A percentile compares a stretch with the other conserved stretches of the same genome.
phyloP scores from a whole-genome alignment of 2,797 vertebrate genomes.

The Diplodus sargus region DNA sequence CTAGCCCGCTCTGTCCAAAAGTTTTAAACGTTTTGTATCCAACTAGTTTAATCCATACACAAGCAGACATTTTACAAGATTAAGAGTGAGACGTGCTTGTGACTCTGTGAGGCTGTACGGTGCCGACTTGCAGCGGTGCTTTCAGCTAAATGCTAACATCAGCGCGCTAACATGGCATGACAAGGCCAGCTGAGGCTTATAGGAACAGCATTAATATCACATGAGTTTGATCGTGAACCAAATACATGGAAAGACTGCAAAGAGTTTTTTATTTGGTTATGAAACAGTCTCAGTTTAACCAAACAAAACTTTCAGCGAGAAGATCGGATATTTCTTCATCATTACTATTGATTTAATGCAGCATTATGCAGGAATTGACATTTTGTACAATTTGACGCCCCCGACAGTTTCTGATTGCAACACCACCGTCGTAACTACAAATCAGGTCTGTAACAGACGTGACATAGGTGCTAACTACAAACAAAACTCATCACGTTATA shows the following conservation, averaged over 20 bases:
- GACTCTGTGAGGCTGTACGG: not conserved
- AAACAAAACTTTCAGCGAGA: no score
- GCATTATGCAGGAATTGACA: no score
- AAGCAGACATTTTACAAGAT: conserved; percentile 1
- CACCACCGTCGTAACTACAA: no score
- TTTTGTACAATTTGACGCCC: no score
- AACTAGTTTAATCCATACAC: not conserved
- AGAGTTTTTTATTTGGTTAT: no score
- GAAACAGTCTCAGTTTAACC: no score
- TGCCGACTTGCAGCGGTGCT: not conserved
- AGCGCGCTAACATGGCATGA: not conserved
- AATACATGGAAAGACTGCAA: not conserved
- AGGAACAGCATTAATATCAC: not conserved
- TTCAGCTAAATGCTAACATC: conserved; percentile 4
- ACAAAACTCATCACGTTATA: no score
- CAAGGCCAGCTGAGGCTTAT: not conserved
- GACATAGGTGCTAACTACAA: no score
- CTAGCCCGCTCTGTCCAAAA: conserved; percentile 2
- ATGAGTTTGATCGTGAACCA: conserved; percentile 11
- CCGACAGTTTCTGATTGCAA: no score
- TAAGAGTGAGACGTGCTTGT: not conserved
- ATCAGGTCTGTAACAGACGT: no score
- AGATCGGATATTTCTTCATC: no score
- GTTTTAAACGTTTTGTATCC: conserved; percentile 13
- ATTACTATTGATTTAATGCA: no score